phyloP scores from a whole-genome alignment of 2,113 vertebrate genomes.

The Erythrocercus mccallii region DNA sequence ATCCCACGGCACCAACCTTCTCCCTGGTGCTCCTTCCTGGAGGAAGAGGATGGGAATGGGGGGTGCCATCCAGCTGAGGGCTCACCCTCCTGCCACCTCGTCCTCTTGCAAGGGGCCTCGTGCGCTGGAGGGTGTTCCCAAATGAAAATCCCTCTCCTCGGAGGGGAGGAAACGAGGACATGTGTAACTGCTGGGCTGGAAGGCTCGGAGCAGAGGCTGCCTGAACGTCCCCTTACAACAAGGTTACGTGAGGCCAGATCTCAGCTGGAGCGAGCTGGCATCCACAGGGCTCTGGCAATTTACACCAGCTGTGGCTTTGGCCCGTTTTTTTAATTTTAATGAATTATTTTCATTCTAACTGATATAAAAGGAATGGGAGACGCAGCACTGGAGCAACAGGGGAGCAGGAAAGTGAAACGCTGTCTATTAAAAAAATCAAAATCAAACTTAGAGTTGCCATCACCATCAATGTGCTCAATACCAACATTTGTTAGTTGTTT shows the following conservation, averaged over 20 bases:
- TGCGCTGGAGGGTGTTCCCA: not conserved
- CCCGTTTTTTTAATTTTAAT: slow-evolving; percentile 47
- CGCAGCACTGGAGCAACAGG: not conserved
- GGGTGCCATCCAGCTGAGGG: rapidly evolving
- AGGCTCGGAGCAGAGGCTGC: not conserved
- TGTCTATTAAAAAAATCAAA: not conserved
- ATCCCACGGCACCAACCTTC: not conserved
- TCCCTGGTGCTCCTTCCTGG: not conserved
- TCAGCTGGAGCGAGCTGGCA: slow-evolving; percentile 45
- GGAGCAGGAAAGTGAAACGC: not conserved
- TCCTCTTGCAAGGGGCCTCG: not conserved
- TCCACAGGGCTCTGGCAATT: slow-evolving; percentile 35
- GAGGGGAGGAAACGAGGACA: not conserved
- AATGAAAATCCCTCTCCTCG: not conserved
- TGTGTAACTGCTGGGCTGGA: not conserved
- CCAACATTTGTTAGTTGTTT: not conserved
- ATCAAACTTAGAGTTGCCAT: not conserved
- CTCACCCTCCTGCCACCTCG: not conserved
- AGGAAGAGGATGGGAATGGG: not conserved
- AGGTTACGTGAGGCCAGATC: slow-evolving; percentile 47
- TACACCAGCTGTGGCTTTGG: slow-evolving; percentile 57
- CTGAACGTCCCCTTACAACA: not conserved
- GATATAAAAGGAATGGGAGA: not conserved
- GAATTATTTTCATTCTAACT: slow-evolving; percentile 36
- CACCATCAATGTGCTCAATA: not conserved